Evolutionary conservation across 2,888 invertebrate genomes (phyloP), one percentile per base, ranked within the genome.

Genomic region (Synanthedon myopaeformis): DNA sequence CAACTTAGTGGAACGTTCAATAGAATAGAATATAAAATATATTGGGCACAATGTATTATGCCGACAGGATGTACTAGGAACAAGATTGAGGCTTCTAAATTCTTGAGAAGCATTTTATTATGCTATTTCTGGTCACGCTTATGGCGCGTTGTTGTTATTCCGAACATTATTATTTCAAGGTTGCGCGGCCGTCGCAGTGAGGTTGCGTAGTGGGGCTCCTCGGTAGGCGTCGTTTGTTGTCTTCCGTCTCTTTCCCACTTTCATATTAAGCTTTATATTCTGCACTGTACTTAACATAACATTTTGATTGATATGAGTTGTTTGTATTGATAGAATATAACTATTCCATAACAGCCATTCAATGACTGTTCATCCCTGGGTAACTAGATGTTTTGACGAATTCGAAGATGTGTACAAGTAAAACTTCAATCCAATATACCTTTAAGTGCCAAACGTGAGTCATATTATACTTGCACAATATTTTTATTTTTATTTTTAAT

Each of bases 151-250:
- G 85, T 85, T 82, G 81, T 80, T 87, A 86, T 87, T 84, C 86
- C 78, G 82, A 82, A 84, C 87, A 87, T 87, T 87, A 86, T 86
- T 86, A 86, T 87, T 87, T 87, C 87, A 87, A 87, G 87, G 87
- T 87, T 86, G 86, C 77, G 76, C 79, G 82, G 82, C 80, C 83
- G 86, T 79, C 85, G 83, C 85, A 79, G 79, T 82, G 82, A 84
- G 80, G 82, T 85, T 85, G 83, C 84, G 83, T 80, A 82, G 86
- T 83, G 86, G 84, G 85, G 84, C 85, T 85, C 86, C 82, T 80
- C 85, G 82, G 79, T 81, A 81, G 84, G 83, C 86, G 84, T 78
- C 78, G 79, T 76, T 78, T 76, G 67, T 12, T 50, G 35, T 75
- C 76, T 79, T 71, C 73, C 85, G 82, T 82, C 72, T 78, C 83